phyloP scores from a whole-genome alignment of 2,113 vertebrate genomes.

The Silurus glanis region DNA sequence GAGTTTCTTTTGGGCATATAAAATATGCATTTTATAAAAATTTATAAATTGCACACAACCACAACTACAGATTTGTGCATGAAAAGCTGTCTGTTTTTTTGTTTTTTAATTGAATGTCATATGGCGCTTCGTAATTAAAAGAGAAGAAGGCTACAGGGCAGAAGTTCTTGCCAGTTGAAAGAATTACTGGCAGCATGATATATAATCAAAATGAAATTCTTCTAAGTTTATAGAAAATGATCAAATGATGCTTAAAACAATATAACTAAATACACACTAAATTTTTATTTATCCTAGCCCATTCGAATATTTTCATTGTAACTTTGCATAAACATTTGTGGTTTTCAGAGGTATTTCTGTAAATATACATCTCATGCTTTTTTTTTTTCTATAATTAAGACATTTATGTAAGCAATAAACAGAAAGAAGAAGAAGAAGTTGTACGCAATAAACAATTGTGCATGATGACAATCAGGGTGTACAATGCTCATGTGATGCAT shows the following conservation, averaged over 20 bases:
- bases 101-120: background rate
- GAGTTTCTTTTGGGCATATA: background rate
- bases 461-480: background rate
- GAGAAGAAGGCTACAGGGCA: background rate
- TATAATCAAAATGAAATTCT: background rate
- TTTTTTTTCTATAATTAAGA: background rate
- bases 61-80: background rate
- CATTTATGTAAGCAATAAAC: background rate
- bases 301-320: background rate
- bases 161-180: background rate
- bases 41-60: background rate
- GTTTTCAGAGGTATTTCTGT: background rate
- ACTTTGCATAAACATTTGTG: background rate
- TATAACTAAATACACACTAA: no score
- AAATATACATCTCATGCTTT: background rate
- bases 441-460: background rate
- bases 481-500: background rate
- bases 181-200: background rate
- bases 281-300: background rate
- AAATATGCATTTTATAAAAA: background rate
- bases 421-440: no score
- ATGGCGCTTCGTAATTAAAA: constrained; percentile 31
- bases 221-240: background rate
- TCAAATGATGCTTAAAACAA: background rate
- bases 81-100: background rate